Base-by-base conservation (phyloP, 2,888 invertebrate species). In the Polyommatus icarus region DNA sequence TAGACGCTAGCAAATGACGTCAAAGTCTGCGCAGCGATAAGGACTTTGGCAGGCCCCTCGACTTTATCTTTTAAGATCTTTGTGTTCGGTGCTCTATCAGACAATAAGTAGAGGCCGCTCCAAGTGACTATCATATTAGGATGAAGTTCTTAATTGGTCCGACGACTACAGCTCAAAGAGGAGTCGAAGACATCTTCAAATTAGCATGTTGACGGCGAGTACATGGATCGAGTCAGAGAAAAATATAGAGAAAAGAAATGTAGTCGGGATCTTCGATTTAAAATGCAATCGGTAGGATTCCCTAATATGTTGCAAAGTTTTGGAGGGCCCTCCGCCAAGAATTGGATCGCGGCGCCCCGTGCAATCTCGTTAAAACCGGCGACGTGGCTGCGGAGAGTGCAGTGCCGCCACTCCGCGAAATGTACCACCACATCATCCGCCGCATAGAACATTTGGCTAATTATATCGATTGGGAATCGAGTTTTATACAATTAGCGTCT, bases 341-440 rank as follows among this genome's bases (percentile, higher is more conserved):
- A 87, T 91, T 89, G 86, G 88, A 87, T 86, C 86, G 85, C 84
- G 85, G 85, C 85, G 87, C 89, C 87, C 86, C 85, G 84, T 86
- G 88, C 91, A 92, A 93, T 93, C 91, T 92, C 90, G 91, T 93
- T 92, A 93, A 93, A 92, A 92, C 90, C 87, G 89, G 88, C 89
- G 86, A 85, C 85, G 87, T 86, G 89, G 90, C 90, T 90, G 89
- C 59, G 59, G 18, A 18, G 54, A n/a, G 59, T 81, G 86, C 87
- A 85, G 86, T 87, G 85, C 86, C 85, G 85, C 84, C 84, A 84
- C 85, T 84, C 84, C 83, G 77, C 72, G 54, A 57, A 77, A 77
- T 77, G 72, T 88, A 89, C 88, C 90, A 88, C 88, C 87, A 88
- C 89, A 90, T 88, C 88, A 88, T 86, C 84, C 84, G 61, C 85